A percentile compares a stretch with the other conserved stretches of the same genome.
Conservation (phyloP, 2,888 invertebrate genomes). For the Camptogramma bilineatum region DNA sequence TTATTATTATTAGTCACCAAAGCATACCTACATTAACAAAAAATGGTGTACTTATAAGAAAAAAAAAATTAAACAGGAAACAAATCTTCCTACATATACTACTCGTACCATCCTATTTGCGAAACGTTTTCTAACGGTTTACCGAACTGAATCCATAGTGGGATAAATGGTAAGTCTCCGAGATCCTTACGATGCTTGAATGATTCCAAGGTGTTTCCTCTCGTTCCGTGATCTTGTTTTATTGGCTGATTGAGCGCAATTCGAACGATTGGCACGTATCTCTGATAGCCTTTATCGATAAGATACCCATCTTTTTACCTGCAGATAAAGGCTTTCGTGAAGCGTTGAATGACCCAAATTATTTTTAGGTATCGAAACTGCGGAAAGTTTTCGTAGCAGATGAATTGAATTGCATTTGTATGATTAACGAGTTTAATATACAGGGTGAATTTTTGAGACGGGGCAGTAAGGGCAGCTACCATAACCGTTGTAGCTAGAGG, state of each 20-base stretch:
- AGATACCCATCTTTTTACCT: constrained; percentile 51
- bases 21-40: too few relatives aligned
- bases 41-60: neutral
- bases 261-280: constrained; percentile 70
- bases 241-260: constrained; percentile 66
- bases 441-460: too few relatives aligned
- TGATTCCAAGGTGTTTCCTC: constrained; percentile 53
- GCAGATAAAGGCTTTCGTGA: constrained; percentile 38
- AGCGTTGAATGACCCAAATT: constrained; percentile 27
- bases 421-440: too few relatives aligned
- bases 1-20: too few relatives aligned
- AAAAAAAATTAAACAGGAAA: too few relatives aligned
- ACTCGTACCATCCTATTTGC: constrained; percentile 25
- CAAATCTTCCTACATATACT: too few relatives aligned
- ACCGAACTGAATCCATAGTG: constrained; percentile 27
- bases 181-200: constrained; percentile 49
- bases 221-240: constrained; percentile 56
- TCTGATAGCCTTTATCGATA: constrained; percentile 63
- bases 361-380: constrained; percentile 12
- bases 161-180: constrained; percentile 30
- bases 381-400: neutral
- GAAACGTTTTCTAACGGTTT: constrained; percentile 30
- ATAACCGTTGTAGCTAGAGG: too few relatives aligned
- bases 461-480: too few relatives aligned
- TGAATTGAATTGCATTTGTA: neutral